Percentiles rank a stretch among this genome's conserved stretches.
phyloP scores from a whole-genome alignment of 2,888 invertebrate genomes.

The Leptinotarsa peninsularis region DNA sequence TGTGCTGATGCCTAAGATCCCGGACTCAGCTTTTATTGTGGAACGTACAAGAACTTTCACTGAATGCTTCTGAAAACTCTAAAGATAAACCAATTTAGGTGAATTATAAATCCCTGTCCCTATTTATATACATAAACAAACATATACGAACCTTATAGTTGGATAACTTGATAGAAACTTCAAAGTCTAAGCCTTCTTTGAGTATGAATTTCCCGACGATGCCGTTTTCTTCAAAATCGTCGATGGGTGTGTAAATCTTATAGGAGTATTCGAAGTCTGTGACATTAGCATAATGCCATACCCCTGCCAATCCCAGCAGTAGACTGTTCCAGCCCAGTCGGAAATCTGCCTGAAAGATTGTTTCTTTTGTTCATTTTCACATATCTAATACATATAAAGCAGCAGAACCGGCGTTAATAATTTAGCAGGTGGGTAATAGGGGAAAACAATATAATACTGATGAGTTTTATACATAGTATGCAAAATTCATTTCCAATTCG shows the following conservation, averaged over 20 bases:
- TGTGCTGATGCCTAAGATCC: constrained; percentile 8
- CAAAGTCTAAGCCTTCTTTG: constrained; percentile 75
- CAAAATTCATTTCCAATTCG: too few relatives aligned
- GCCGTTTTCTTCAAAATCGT: constrained; percentile 82
- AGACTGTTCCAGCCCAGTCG: constrained; percentile 81
- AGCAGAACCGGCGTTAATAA: neutral
- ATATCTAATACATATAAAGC: constrained; percentile 7
- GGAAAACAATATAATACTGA: too few relatives aligned
- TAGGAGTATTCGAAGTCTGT: constrained; percentile 84
- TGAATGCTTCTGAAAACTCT: constrained; percentile 50
- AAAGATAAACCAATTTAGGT: constrained; percentile 52
- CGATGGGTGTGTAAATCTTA: constrained; percentile 81
- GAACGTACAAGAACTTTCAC: constrained; percentile 27
- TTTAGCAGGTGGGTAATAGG: neutral
- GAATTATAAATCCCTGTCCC: constrained; percentile 55
- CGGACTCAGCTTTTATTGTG: constrained; percentile 7
- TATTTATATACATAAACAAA: constrained; percentile 49
- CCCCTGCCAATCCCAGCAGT: constrained; percentile 81
- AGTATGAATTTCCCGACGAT: constrained; percentile 78
- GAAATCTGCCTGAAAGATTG: constrained; percentile 74
- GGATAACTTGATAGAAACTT: constrained; percentile 77
- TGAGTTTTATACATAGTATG: too few relatives aligned
- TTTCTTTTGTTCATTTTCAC: constrained; percentile 31
- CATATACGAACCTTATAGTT: constrained; percentile 71
- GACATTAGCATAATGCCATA: constrained; percentile 77